These are phyloP conservation scores for Folsomia candida DNA, from an alignment of 2,888 invertebrate species.

Conservation along the genomic window DNA sequence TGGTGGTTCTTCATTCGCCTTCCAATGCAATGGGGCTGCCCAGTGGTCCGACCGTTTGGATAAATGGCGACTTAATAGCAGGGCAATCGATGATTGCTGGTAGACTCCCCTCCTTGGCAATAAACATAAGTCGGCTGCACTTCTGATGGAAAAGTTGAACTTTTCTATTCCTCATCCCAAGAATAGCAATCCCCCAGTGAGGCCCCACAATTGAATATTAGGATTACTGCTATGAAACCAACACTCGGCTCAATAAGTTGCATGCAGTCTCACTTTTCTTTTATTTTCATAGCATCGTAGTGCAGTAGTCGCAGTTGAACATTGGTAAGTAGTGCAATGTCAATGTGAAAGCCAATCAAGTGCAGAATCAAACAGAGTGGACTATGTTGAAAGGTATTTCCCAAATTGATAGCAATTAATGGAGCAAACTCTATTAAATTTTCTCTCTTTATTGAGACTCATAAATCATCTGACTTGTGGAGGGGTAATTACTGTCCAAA, in stretches of 20 bases:
- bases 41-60: neutral
- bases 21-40: neutral
- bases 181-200: neutral
- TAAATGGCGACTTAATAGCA: neutral
- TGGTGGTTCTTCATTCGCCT: neutral
- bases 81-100: neutral
- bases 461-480: conserved; percentile 35
- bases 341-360: neutral
- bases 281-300: too few relatives aligned
- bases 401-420: conserved; percentile 39
- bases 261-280: neutral
- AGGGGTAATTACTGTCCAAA: conserved; percentile 36
- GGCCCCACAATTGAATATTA: neutral
- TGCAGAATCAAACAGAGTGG: neutral
- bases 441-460: conserved; percentile 35
- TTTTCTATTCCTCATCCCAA: neutral
- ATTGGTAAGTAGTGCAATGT: too few relatives aligned
- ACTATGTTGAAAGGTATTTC: neutral
- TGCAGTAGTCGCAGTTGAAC: too few relatives aligned
- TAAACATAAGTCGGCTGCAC: neutral
- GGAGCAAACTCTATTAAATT: conserved; percentile 42
- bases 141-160: neutral
- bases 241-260: too few relatives aligned
- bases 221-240: too few relatives aligned
- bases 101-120: neutral